Conservation (phyloP, 2,888 invertebrate genomes). For the Teleogryllus oceanicus region DNA sequence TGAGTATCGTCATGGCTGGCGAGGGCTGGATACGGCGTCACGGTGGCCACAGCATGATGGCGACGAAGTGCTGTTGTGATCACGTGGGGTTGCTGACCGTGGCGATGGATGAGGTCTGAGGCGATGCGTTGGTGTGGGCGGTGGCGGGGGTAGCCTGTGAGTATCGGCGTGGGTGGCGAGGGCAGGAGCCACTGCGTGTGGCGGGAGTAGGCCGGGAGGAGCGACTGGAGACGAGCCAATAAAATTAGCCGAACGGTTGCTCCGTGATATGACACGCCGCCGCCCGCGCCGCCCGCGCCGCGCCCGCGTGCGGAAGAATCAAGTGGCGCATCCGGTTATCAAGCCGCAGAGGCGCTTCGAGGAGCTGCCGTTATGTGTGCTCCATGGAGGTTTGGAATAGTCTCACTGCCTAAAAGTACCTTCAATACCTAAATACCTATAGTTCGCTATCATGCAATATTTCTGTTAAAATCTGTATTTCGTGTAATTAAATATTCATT, state of each 20-base stretch:
- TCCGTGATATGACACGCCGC: slow-evolving; percentile 7
- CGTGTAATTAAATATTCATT: too few relatives aligned
- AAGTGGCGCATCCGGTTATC: neutral
- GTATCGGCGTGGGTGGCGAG: neutral
- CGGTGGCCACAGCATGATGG: too few relatives aligned
- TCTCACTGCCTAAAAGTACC: too few relatives aligned
- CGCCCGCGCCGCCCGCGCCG: neutral
- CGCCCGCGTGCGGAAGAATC: neutral
- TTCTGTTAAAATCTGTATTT: too few relatives aligned
- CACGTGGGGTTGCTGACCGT: too few relatives aligned
- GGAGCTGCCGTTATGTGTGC: neutral
- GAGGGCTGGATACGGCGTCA: too few relatives aligned
- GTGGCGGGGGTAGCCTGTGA: neutral
- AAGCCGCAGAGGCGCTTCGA: neutral
- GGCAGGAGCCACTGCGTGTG: neutral
- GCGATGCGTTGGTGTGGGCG: neutral
- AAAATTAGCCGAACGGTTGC: neutral
- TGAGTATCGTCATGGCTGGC: too few relatives aligned
- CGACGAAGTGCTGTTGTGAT: too few relatives aligned
- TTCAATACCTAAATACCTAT: too few relatives aligned
- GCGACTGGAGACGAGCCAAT: slow-evolving; percentile 9
- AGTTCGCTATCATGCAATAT: too few relatives aligned
- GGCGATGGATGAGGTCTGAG: too few relatives aligned
- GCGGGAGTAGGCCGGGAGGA: neutral
- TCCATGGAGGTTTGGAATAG: neutral